A percentile compares a stretch with the other conserved stretches of the same genome.
phyloP scores from a whole-genome alignment of 2,797 vertebrate genomes.

The Peromyscus eremicus region DNA sequence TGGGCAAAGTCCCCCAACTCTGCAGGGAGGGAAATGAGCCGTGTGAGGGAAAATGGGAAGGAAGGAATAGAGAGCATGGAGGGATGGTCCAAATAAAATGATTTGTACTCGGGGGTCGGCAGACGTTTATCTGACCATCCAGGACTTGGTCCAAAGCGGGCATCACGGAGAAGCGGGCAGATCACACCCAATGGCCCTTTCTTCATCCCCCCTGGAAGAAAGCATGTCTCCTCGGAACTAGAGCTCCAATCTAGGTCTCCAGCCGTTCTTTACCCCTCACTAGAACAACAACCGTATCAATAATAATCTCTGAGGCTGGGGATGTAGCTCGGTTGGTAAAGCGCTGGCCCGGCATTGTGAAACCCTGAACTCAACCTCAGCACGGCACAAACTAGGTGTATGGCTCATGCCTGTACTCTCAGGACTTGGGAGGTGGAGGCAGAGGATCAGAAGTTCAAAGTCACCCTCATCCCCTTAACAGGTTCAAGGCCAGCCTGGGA shows the following conservation, averaged over 20 bases:
- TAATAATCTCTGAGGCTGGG: background rate
- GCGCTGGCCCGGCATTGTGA: background rate
- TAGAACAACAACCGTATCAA: background rate
- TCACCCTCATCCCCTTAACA: background rate
- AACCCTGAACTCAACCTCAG: background rate
- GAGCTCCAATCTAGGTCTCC: background rate
- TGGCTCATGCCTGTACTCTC: background rate
- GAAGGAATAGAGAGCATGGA: rapidly evolving
- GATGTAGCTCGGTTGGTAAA: background rate
- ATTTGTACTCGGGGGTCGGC: no score
- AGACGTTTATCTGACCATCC: background rate
- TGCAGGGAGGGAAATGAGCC: background rate
- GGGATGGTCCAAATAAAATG: background rate
- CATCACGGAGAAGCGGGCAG: background rate
- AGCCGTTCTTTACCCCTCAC: background rate
- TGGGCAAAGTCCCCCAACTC: background rate
- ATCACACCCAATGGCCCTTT: background rate
- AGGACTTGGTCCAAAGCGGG: background rate
- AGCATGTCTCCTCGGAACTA: background rate
- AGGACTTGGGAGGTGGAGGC: background rate
- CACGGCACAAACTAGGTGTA: background rate
- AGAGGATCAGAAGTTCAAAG: background rate
- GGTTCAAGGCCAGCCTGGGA: background rate
- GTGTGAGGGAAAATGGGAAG: background rate
- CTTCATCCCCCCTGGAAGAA: background rate